Base-by-base conservation (phyloP, 2,113 vertebrate species). In the Heliornis fulica region DNA sequence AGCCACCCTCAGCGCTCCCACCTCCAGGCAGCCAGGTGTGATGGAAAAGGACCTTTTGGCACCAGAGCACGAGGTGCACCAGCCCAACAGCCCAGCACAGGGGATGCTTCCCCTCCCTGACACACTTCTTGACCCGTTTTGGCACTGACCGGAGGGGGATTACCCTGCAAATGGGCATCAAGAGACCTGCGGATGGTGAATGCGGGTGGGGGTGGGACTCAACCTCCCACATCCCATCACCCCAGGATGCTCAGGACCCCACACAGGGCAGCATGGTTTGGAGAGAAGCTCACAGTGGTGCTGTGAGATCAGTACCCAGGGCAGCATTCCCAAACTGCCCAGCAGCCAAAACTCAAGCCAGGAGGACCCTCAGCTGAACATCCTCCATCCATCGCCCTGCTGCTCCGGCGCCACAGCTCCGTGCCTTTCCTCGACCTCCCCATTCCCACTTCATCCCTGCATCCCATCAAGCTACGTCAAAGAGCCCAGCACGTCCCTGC, bases 141-240 rank as follows among this genome's bases (percentile, higher is more conserved):
- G 40, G 32, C 64, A 26, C n/a, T 25, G 31, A 26, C 12, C 6
- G 25, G 65, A 48, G 5, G 31, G 32, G 28, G 8, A 72, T 88
- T 77, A n/a, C 38, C 56, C 40, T 72, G 53, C 28, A 26, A 7
- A 6, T 0, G 10, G 21, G 18, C 36, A 69, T 20, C 29, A 9
- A 48, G n/a, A 70, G 78, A n/a, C 19, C 8, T 46, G 56, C 38
- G 43, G 38, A 10, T 40, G 59, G 46, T 0, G 3, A 59, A 45
- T 6, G 22, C 0, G 1, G 0, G 1, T 6, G 15, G 11, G 9
- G 45, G 43, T 14, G 26, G 10, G 26, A 31, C 31, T 16, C 53
- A 48, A 0, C 18, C 5, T 66, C 32, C 45, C 66, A 29, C n/a
- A 50, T 45, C 36, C 25, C 46, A 57, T 56, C 1, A 1, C 7